Percentiles rank a stretch among this genome's conserved stretches.
phyloP scores from a whole-genome alignment of 2,888 invertebrate species.

The Aphrophora alni region DNA sequence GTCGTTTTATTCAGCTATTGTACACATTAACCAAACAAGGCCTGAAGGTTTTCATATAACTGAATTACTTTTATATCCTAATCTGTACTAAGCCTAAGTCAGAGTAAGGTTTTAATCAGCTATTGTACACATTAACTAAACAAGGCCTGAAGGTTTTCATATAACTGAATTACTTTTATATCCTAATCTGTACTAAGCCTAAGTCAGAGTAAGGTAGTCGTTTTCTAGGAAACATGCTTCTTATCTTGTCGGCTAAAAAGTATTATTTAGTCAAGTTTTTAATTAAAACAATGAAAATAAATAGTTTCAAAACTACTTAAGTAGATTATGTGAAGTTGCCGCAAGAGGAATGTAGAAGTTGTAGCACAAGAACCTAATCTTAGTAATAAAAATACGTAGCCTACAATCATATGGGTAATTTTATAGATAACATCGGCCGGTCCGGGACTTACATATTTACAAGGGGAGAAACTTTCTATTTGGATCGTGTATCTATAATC shows the following conservation, averaged over 20 bases:
- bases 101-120: no score
- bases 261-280: background rate
- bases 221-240: background rate
- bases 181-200: no score
- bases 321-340: background rate
- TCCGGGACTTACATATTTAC: background rate
- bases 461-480: background rate
- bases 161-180: no score
- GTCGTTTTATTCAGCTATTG: no score
- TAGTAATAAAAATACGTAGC: conserved; percentile 2
- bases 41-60: no score
- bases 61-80: no score
- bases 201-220: no score
- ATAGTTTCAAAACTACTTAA: background rate
- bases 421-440: background rate
- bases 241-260: background rate
- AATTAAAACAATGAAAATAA: background rate
- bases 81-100: no score
- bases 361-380: background rate
- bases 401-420: background rate
- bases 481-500: background rate
- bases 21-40: no score
- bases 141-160: no score
- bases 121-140: no score
- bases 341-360: background rate